Conservation (phyloP, 53 echinoderm and acorn worm species). For the Arbacia lixula region DNA sequence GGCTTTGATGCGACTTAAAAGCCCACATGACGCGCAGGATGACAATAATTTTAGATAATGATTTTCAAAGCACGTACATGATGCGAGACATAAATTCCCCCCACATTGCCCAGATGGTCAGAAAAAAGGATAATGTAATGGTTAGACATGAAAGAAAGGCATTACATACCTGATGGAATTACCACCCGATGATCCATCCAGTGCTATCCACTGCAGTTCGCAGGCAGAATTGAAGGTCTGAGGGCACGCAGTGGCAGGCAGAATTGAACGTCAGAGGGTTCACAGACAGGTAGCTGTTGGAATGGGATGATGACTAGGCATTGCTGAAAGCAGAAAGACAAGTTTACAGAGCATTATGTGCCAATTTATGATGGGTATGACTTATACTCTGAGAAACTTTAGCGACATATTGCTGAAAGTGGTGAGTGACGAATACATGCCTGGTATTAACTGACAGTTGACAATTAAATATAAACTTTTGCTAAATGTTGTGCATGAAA, state of each 20-base stretch:
- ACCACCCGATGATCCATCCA: too few species aligned
- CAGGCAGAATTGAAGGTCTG: slow-evolving; percentile 5
- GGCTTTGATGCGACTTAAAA: slow-evolving; percentile 6
- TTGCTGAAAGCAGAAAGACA: slow-evolving; percentile 1
- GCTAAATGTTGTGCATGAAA: too few species aligned
- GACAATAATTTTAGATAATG: neutral
- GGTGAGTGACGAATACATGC: too few species aligned
- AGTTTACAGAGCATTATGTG: slow-evolving; percentile 1
- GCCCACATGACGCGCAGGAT: too few species aligned
- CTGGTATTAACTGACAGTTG: too few species aligned
- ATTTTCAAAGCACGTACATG: slow-evolving; percentile 3
- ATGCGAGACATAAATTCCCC: slow-evolving; percentile 2
- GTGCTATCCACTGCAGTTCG: too few species aligned
- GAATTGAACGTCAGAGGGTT: neutral
- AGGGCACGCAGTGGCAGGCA: slow-evolving; percentile 8
- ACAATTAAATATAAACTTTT: too few species aligned
- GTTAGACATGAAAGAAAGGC: neutral
- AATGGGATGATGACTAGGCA: neutral
- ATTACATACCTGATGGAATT: too few species aligned
- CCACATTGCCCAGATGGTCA: too few species aligned
- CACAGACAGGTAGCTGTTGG: slow-evolving; percentile 10
- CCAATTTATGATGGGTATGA: slow-evolving; percentile 1
- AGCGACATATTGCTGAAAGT: too few species aligned
- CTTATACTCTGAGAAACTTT: too few species aligned
- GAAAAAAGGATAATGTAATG: too few species aligned